Base-by-base conservation (phyloP, 2,797 vertebrate genomes). In the Clarias platycephalus region DNA sequence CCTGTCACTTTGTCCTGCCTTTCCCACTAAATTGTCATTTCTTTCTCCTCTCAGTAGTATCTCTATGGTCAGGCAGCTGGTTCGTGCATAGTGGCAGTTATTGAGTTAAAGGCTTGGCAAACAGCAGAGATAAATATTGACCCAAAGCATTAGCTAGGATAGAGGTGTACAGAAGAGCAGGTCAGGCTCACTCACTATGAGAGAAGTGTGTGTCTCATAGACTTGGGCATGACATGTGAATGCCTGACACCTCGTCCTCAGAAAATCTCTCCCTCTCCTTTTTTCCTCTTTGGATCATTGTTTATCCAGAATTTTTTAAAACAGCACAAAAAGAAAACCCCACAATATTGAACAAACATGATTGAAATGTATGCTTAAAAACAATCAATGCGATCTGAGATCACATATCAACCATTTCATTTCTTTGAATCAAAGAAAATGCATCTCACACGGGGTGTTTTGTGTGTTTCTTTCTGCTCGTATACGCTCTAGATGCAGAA, bases 111-210 rank as follows among this genome's bases (percentile, higher is more conserved):
- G 58, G 62, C 80, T 66, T 74, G 60, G 71, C 71, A 85, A 85
- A 85, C 79, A 85, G 40, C 37, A 76, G 34, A 49, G 71, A 53
- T 55, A 85, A 85, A 85, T 85, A 85, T 85, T 85, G 70, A 85
- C 72, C 15, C 31, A 58, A 12, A 40, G 79, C 70, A 72, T 75
- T 57, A 58, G 77, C 40, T 18, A 49, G 60, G 26, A 49, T 34
- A 81, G 78, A 84, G 57, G 20, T 15, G 20, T 66, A 85, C 68
- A 81, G 78, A 85, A 81, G 77, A 55, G 67, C 37, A 63, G 78
- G 58, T 57, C 68, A 74, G 83, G 31, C 13, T 75, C 31, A 49
- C 66, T 71, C 74, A 37, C 68, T 57, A 71, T 77, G 31, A 81
- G 70, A 80, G 78, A 74, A 57, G 37, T 18, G 31, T 63, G 66